A percentile compares a stretch with the other conserved stretches of the same genome.
phyloP scores from a whole-genome alignment of 2,888 invertebrate species.

The Bursaphelenchus okinawaensis region DNA sequence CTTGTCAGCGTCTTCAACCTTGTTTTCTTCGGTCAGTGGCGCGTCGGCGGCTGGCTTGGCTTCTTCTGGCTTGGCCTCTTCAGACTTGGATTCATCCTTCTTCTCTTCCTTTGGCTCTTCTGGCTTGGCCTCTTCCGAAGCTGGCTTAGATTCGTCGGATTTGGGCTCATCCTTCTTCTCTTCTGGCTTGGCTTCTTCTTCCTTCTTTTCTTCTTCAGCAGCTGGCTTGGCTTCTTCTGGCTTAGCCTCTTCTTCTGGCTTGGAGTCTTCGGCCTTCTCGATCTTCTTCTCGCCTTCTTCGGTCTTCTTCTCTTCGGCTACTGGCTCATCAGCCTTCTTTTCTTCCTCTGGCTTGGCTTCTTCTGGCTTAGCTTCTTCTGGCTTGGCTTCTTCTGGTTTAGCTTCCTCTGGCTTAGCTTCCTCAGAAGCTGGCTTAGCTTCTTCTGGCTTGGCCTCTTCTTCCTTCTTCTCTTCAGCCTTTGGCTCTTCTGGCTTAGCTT shows the following conservation, averaged over 20 bases:
- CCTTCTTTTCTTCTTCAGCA: neutral
- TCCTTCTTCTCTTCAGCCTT: conserved; percentile 13
- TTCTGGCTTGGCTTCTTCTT: conserved; percentile 4
- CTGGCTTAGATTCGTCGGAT: conserved; percentile 2
- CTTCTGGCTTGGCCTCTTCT: conserved; percentile 6
- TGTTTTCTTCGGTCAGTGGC: neutral
- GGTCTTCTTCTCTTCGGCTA: neutral
- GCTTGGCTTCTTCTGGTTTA: conserved; percentile 5
- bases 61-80: neutral
- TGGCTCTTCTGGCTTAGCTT: conserved; percentile 10
- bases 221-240: neutral
- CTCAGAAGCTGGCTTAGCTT: conserved; percentile 10
- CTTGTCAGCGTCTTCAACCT: neutral
- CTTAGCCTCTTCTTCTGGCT: neutral
- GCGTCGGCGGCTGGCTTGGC: conserved; percentile 12
- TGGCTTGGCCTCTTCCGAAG: conserved; percentile 13
- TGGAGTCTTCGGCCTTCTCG: neutral
- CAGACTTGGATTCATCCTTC: neutral
- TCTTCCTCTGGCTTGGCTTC: conserved; percentile 7
- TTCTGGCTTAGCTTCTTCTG: neutral
- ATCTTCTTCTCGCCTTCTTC: neutral
- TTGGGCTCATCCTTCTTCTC: conserved; percentile 1
- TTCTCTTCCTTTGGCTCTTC: no score
- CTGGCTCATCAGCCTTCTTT: neutral
- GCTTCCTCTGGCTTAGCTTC: conserved; percentile 11